A percentile compares a stretch with the other conserved stretches of the same genome.
Conservation (phyloP, 2,888 invertebrate species). For the Drosophila mettleri region DNA sequence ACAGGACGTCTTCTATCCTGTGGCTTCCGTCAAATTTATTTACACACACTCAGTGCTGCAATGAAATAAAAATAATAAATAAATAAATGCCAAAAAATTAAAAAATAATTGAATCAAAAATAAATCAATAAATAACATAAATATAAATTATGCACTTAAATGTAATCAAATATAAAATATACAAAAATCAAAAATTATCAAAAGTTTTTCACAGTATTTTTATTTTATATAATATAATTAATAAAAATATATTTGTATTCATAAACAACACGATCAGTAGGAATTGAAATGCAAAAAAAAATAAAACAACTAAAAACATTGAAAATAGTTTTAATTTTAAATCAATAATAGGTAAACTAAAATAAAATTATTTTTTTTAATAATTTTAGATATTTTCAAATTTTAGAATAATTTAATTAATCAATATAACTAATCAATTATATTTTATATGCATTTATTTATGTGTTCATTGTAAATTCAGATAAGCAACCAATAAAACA, state of each 20-base stretch:
- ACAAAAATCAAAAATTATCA: neutral
- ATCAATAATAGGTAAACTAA: too few species aligned
- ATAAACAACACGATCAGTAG: too few species aligned
- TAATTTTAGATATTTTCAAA: neutral
- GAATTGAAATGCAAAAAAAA: neutral
- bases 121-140: neutral
- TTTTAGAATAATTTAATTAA: neutral
- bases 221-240: too few species aligned
- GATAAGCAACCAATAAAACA: too few species aligned
- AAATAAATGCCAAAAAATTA: neutral
- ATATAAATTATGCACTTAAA: neutral
- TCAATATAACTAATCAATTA: too few species aligned
- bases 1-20: constrained; percentile 74
- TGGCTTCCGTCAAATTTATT: constrained; percentile 19
- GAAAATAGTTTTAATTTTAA: neutral
- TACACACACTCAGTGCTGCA: constrained; percentile 6
- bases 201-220: too few species aligned
- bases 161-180: neutral
- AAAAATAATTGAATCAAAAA: neutral
- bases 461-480: too few species aligned
- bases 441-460: neutral
- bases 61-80: neutral
- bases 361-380: too few species aligned
- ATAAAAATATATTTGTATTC: too few species aligned
- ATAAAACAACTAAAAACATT: neutral